Percentiles rank a stretch among this genome's conserved stretches.
These are phyloP conservation scores for Odontocolon sp. DNA, from an alignment of 2,888 invertebrate species.

Conservation along the genomic window DNA sequence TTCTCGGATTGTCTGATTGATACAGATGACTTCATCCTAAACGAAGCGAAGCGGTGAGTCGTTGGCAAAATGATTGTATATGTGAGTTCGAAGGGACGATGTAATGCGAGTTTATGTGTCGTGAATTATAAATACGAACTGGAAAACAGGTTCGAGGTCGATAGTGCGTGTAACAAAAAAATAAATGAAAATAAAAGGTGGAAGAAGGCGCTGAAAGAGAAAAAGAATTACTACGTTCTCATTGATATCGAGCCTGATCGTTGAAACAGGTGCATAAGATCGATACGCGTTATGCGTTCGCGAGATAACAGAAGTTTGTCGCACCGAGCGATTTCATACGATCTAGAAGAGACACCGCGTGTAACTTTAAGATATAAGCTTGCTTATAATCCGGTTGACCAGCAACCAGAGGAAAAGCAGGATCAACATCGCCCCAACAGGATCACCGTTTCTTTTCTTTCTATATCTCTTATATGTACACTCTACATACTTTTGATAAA, in stretches of 20 bases:
- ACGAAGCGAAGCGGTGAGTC: conserved; percentile 62
- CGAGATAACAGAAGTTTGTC: conserved; percentile 55
- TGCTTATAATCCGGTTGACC: conserved; percentile 40
- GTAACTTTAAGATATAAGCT: conserved; percentile 3
- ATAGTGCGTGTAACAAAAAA: conserved; percentile 50
- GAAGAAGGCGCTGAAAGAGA: background rate
- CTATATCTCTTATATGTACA: conserved; percentile 2
- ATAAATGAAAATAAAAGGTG: conserved; percentile 37
- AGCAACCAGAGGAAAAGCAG: background rate
- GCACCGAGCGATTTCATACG: conserved; percentile 24
- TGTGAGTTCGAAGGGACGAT: background rate
- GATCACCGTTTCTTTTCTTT: background rate
- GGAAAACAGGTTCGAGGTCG: conserved; percentile 70
- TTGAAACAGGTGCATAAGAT: conserved; percentile 63
- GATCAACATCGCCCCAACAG: conserved; percentile 22
- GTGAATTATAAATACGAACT: background rate
- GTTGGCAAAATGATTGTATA: too few species aligned
- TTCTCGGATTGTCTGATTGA: conserved; percentile 68
- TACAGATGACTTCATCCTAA: conserved; percentile 74
- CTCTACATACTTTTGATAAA: conserved; percentile 28
- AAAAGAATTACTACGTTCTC: conserved; percentile 43
- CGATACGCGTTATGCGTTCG: conserved; percentile 50
- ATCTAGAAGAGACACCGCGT: background rate
- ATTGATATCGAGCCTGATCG: conserved; percentile 62
- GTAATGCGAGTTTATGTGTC: background rate